Percentiles rank a stretch among this genome's conserved stretches.
phyloP scores from a whole-genome alignment of 2,797 vertebrate species.

The Rhabdophis nuchalis region DNA sequence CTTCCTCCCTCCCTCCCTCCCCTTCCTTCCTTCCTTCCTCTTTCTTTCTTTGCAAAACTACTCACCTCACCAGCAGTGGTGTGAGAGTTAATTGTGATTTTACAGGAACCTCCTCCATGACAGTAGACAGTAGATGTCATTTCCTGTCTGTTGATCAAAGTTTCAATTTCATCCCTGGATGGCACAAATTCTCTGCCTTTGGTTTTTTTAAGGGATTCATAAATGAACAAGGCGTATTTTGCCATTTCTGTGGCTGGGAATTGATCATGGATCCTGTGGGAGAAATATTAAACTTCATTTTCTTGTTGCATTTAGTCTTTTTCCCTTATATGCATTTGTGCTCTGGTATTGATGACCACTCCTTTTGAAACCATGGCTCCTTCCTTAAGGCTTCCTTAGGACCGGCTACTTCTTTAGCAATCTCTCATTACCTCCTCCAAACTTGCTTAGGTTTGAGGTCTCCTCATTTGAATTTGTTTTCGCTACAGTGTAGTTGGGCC shows the following conservation, averaged over 20 bases:
- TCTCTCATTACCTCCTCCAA: not conserved
- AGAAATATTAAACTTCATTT: constrained; percentile 31
- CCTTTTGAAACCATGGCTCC: not conserved
- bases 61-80: constrained; percentile 95
- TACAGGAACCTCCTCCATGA: constrained; percentile 94
- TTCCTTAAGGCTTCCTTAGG: not conserved
- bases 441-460: not conserved
- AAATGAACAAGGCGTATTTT: constrained; percentile 82
- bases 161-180: constrained; percentile 87
- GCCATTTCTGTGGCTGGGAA: constrained; percentile 89
- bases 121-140: constrained; percentile 94
- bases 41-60: not conserved
- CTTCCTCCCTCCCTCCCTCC: too few relatives aligned
- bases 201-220: constrained; percentile 86
- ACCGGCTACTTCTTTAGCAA: not conserved
- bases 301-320: not conserved
- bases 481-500: not conserved
- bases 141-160: constrained; percentile 86
- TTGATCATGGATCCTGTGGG: constrained; percentile 84
- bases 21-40: too few relatives aligned
- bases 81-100: constrained; percentile 94
- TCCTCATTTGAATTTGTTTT: not conserved
- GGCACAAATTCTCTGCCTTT: constrained; percentile 89
- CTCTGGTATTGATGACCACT: not conserved
- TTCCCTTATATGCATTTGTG: not conserved